A percentile compares a stretch with the other conserved stretches of the same genome.
phyloP scores from a whole-genome alignment of 1,140 invertebrate species.

The Trichonephila inaurata region DNA sequence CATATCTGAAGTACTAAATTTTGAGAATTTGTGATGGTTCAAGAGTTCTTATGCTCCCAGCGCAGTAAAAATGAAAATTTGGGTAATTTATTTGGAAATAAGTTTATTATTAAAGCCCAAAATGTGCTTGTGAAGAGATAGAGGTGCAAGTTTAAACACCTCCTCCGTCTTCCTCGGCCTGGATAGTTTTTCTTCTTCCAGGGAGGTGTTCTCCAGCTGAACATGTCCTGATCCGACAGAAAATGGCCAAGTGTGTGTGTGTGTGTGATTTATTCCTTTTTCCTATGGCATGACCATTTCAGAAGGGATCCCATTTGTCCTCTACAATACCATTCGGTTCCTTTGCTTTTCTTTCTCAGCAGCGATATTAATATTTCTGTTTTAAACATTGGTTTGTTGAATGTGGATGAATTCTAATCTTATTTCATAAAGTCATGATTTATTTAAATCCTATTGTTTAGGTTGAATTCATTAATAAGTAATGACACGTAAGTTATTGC shows the following conservation, averaged over 20 bases:
- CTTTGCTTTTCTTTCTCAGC: not conserved
- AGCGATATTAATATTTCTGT: conserved; percentile 6
- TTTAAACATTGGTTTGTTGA: not conserved
- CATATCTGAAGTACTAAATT: too few relatives aligned
- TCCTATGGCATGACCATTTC: conserved; percentile 38
- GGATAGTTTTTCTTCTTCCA: conserved; percentile 1
- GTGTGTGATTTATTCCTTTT: conserved; percentile 52
- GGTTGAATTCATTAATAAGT: too few relatives aligned
- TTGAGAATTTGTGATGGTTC: too few relatives aligned
- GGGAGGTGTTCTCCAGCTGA: conserved; percentile 31
- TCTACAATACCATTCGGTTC: conserved; percentile 19
- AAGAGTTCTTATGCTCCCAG: too few relatives aligned
- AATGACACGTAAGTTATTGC: too few relatives aligned
- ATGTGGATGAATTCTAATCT: not conserved
- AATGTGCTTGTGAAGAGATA: not conserved
- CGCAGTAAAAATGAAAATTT: too few relatives aligned
- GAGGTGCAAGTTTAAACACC: conserved; percentile 31
- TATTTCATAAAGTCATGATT: not conserved
- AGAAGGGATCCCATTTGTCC: conserved; percentile 46
- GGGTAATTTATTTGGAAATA: not conserved
- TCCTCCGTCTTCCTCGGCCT: conserved; percentile 23
- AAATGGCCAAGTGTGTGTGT: conserved; percentile 44
- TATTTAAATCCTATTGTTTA: too few relatives aligned
- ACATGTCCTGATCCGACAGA: conserved; percentile 50
- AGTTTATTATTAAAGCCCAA: not conserved